Conservation (phyloP, 2,888 invertebrate genomes). For the Sinhomidia bicolor region DNA sequence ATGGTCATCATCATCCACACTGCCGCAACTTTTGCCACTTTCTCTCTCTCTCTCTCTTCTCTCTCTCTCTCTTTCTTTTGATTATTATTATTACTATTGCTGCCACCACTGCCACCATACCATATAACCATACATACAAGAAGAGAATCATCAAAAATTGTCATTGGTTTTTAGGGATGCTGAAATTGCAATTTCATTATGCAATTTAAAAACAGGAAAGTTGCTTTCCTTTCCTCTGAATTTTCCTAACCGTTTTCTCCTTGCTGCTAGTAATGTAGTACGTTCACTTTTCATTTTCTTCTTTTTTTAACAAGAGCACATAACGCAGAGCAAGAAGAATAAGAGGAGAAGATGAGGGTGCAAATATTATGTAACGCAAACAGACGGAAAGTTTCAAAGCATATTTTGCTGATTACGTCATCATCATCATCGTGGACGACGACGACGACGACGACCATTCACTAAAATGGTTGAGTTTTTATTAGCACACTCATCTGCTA, state of each 20-base stretch:
- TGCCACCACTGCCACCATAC: too few relatives aligned
- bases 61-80: too few relatives aligned
- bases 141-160: conserved; percentile 12
- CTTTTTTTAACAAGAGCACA: neutral
- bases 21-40: neutral
- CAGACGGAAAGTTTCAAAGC: conserved; percentile 33
- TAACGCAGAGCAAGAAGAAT: neutral
- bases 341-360: neutral
- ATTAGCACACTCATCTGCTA: too few relatives aligned
- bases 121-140: too few relatives aligned
- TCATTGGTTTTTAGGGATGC: conserved; percentile 31
- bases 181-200: conserved; percentile 26
- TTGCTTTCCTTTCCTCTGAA: neutral
- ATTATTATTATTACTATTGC: conserved; percentile 32
- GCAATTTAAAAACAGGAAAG: conserved; percentile 24
- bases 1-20: neutral
- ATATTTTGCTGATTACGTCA: conserved; percentile 24
- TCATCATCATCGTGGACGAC: neutral
- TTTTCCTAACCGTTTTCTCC: neutral
- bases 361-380: too few relatives aligned
- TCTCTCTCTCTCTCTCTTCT: too few relatives aligned
- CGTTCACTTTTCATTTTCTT: neutral
- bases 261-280: too few relatives aligned
- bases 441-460: neutral
- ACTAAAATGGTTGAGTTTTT: too few relatives aligned